Conservation (phyloP, 2,888 invertebrate genomes). For the Digitonthophagus gazella region DNA sequence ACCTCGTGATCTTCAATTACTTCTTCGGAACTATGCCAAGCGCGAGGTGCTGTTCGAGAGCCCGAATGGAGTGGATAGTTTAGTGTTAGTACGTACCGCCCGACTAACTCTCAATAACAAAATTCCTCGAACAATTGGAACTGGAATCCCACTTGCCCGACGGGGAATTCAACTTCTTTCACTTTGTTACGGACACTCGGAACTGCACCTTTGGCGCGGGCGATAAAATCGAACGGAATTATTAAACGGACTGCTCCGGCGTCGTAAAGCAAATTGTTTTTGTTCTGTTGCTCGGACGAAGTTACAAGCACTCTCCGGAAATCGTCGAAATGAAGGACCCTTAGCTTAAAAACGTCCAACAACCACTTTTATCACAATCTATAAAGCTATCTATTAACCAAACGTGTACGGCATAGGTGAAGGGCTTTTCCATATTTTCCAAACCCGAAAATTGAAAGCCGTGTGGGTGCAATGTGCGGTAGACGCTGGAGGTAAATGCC, state of each 20-base stretch:
- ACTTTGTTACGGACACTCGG: constrained; percentile 12
- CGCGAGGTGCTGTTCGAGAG: not conserved
- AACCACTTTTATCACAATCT: too few species aligned
- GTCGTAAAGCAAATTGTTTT: constrained; percentile 5
- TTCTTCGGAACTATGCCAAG: not conserved
- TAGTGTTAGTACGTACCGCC: not conserved
- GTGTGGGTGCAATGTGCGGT: not conserved
- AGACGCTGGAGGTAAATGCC: not conserved
- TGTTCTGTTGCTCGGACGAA: not conserved
- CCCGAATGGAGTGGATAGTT: constrained; percentile 7
- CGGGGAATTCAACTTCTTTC: constrained; percentile 16
- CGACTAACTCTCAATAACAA: constrained; percentile 13
- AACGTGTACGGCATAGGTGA: not conserved
- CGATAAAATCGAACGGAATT: constrained; percentile 14
- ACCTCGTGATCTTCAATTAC: constrained; percentile 6
- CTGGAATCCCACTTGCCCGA: constrained; percentile 9
- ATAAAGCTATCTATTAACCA: not conserved
- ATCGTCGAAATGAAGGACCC: not conserved
- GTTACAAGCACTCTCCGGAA: not conserved
- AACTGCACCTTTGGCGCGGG: constrained; percentile 5
- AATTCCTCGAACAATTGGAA: constrained; percentile 15
- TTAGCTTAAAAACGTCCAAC: too few species aligned
- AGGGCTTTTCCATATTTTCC: not conserved
- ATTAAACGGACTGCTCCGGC: constrained; percentile 6
- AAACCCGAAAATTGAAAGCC: not conserved